Evolutionary conservation across 2,797 vertebrate genomes (phyloP).

Genomic region (Melanotaenia trifasciata): DNA sequence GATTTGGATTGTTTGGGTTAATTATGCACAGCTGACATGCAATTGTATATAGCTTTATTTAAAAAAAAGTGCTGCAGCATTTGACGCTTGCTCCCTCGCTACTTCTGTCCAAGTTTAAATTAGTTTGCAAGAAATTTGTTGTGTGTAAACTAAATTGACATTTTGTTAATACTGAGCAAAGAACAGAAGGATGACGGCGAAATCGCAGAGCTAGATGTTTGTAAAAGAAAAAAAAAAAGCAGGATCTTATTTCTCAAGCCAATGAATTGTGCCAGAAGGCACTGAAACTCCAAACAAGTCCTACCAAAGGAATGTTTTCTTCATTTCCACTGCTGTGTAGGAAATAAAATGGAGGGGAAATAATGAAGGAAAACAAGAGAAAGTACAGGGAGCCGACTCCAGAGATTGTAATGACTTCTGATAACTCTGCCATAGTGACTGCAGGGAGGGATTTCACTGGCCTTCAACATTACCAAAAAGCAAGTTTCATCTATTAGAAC

Average conservation of each 20-base stretch:
- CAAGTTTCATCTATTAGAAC: neutral
- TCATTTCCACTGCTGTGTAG: conserved; percentile 31
- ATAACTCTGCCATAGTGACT: conserved; percentile 25
- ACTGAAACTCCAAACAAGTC: conserved; percentile 32
- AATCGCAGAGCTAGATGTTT: conserved; percentile 25
- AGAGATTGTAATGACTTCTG: conserved; percentile 34
- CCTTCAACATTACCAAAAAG: neutral
- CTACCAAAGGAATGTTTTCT: conserved; percentile 33
- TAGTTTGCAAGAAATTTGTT: conserved; percentile 26
- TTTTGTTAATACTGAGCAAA: conserved; percentile 23
- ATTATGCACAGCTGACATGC: conserved; percentile 13
- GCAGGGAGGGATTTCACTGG: neutral
- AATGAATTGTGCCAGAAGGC: conserved; percentile 54
- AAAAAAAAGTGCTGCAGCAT: neutral
- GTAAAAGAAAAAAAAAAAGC: neutral
- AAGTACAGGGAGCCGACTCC: conserved; percentile 19
- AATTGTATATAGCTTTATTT: conserved; percentile 7
- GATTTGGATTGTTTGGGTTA: conserved; percentile 13
- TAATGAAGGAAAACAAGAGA: conserved; percentile 30
- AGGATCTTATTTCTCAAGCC: conserved; percentile 18
- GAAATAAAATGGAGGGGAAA: conserved; percentile 24
- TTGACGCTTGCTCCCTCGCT: conserved; percentile 29
- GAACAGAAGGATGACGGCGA: neutral
- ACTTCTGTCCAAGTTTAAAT: conserved; percentile 28
- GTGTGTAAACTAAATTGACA: conserved; percentile 37